These are phyloP conservation scores for Apodemus speciosus DNA, from an alignment of 2,113 vertebrate genomes.

Conservation along the genomic window DNA sequence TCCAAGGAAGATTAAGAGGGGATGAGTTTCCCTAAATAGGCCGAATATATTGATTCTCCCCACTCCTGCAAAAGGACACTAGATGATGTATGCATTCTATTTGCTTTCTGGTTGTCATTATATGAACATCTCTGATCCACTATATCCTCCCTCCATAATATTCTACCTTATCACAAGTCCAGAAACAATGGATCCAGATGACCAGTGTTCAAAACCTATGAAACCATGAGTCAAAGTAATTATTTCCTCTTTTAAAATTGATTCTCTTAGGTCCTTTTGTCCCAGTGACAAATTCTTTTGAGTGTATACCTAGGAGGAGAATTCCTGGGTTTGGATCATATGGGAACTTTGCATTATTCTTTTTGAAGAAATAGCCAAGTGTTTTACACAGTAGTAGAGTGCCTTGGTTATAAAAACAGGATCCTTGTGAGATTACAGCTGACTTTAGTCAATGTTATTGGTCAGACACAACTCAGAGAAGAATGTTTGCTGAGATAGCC, in stretches of 20 bases:
- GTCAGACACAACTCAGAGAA: not conserved
- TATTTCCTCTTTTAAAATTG: not conserved
- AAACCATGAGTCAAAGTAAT: not conserved
- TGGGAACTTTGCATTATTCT: not conserved
- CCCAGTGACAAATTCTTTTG: not conserved
- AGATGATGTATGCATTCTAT: not conserved
- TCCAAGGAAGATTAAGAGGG: not conserved
- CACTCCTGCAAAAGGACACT: not conserved
- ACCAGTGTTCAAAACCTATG: not conserved
- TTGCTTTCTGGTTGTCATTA: not conserved
- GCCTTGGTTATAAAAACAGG: not conserved
- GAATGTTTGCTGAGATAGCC: not conserved
- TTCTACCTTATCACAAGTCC: not conserved
- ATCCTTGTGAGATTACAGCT: not conserved
- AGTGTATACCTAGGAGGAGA: not conserved
- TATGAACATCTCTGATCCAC: not conserved
- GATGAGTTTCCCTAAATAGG: not conserved
- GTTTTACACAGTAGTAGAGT: not conserved
- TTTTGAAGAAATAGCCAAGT: not conserved
- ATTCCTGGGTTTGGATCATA: not conserved
- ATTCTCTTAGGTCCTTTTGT: not conserved
- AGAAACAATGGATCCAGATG: not conserved
- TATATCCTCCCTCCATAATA: not conserved
- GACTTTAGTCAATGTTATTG: not conserved
- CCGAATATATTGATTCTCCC: not conserved